Evolutionary conservation across 2,797 vertebrate species (phyloP).

Genomic region (Corythornis leucogaster): DNA sequence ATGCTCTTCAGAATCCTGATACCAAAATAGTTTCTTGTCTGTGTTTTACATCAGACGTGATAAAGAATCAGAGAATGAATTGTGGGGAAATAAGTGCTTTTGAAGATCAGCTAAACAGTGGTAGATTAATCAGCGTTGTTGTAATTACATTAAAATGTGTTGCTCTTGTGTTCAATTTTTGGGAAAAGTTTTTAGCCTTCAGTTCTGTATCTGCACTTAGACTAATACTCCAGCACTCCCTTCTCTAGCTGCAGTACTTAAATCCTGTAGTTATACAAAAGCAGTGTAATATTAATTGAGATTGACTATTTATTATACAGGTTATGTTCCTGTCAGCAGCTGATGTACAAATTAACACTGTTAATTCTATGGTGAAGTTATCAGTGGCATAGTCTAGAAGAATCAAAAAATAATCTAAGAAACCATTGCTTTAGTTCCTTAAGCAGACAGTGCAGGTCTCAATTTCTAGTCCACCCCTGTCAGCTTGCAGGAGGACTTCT

Average conservation of each 20-base stretch:
- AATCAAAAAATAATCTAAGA: background rate
- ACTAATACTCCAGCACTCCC: background rate
- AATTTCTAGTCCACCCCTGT: background rate
- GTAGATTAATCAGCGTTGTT: too few species aligned
- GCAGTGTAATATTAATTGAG: background rate
- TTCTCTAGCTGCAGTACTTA: background rate
- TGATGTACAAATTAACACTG: background rate
- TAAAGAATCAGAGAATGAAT: too few species aligned
- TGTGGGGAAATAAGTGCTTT: too few species aligned
- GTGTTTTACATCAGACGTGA: too few species aligned
- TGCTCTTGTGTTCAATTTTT: too few species aligned
- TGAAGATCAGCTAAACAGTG: too few species aligned
- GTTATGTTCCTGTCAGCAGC: background rate
- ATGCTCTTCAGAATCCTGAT: too few species aligned
- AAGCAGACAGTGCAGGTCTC: background rate
- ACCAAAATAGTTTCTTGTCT: too few species aligned
- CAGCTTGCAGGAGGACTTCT: background rate
- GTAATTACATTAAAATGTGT: too few species aligned
- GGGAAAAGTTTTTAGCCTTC: background rate
- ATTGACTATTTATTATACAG: background rate
- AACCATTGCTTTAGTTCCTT: background rate
- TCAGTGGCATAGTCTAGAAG: background rate
- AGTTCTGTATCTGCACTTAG: background rate
- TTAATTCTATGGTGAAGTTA: background rate
- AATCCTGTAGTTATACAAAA: background rate